These are phyloP conservation scores for Sphenodon punctatus DNA, from an alignment of 2,797 vertebrate species.

Conservation along the genomic window DNA sequence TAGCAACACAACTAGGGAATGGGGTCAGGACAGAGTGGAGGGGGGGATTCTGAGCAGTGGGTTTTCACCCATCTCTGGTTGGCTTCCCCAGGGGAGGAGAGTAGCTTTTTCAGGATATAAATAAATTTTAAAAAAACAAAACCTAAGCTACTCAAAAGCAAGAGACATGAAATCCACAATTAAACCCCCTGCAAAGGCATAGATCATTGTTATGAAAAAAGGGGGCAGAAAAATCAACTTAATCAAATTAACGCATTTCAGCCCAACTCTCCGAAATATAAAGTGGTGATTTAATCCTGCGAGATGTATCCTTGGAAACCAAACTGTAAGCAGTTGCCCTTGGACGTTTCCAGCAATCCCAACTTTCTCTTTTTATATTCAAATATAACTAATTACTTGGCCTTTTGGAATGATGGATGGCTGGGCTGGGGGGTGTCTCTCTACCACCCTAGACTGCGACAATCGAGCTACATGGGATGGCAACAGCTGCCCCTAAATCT, in stretches of 20 bases:
- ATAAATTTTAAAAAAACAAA: too few relatives aligned
- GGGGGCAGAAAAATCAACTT: conserved; percentile 19
- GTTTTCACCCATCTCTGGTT: background rate
- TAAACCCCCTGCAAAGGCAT: background rate
- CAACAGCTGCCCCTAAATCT: conserved; percentile 48
- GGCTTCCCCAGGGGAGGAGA: too few relatives aligned
- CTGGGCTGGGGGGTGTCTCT: conserved; percentile 12
- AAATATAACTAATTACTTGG: conserved; percentile 54
- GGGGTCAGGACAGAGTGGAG: background rate
- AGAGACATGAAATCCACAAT: background rate
- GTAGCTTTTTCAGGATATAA: too few relatives aligned
- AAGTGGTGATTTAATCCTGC: conserved; percentile 54
- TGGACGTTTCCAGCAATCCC: conserved; percentile 10
- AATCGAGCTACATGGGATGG: background rate
- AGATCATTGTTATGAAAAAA: conserved; percentile 1
- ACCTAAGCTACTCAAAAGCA: background rate
- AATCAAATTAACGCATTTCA: conserved; percentile 54
- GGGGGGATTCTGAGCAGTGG: background rate
- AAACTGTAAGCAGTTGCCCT: conserved; percentile 27
- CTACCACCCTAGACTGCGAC: conserved; percentile 32
- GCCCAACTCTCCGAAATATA: conserved; percentile 48
- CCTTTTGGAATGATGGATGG: conserved; percentile 51
- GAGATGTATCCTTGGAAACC: conserved; percentile 49
- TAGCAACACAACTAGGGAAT: too few relatives aligned
- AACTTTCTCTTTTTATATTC: conserved; percentile 13